Conservation (phyloP, 2,113 vertebrate species). For the Poeciliopsis retropinna region DNA sequence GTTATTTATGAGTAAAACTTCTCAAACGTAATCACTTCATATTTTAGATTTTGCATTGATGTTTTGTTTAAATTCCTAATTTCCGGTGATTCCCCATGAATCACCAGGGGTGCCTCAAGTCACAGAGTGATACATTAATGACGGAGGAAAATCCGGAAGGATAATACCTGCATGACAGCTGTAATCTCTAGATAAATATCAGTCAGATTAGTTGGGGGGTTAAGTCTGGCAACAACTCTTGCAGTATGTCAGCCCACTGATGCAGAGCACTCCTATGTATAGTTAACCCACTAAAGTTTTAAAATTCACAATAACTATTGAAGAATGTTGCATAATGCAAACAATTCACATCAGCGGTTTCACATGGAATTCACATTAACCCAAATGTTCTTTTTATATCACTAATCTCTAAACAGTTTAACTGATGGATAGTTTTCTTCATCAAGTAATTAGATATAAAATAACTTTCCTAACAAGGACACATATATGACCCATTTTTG, state of each 20-base stretch:
- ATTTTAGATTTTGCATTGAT: background rate
- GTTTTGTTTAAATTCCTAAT: background rate
- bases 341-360: background rate
- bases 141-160: background rate
- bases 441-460: too few relatives aligned
- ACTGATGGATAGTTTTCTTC: too few relatives aligned
- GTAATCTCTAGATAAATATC: constrained; percentile 1
- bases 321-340: background rate
- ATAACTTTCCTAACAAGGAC: too few relatives aligned
- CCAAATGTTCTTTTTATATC: background rate
- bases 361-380: background rate
- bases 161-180: background rate
- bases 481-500: too few relatives aligned
- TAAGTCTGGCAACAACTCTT: background rate
- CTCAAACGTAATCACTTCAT: background rate
- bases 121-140: background rate
- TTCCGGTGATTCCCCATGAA: background rate
- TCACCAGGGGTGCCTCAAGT: background rate
- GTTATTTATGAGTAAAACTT: too few relatives aligned
- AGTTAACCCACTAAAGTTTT: background rate
- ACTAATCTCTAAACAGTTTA: background rate
- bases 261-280: background rate
- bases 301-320: background rate
- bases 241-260: background rate
- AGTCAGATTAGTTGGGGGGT: background rate